A percentile compares a stretch with the other conserved stretches of the same genome.
phyloP scores from a whole-genome alignment of 2,888 invertebrate species.

The Eubasilissa splendida region DNA sequence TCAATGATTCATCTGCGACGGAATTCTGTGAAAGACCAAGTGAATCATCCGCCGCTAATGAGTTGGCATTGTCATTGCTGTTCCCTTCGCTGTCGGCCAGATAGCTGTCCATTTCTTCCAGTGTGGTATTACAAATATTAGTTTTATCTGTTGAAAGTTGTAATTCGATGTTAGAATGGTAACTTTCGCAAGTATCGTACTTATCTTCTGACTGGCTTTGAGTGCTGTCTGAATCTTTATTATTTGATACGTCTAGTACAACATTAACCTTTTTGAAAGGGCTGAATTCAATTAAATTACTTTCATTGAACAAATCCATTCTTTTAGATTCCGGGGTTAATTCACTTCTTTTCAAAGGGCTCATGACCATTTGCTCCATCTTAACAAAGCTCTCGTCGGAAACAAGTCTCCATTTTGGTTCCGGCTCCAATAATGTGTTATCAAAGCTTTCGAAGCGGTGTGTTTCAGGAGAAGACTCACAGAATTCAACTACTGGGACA shows the following conservation, averaged over 20 bases:
- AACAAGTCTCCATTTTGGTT: constrained; percentile 44
- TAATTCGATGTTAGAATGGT: constrained; percentile 21
- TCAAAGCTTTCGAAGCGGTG: constrained; percentile 40
- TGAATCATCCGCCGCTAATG: background rate
- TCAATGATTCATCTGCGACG: constrained; percentile 41
- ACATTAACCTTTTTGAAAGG: constrained; percentile 12
- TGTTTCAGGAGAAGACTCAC: constrained; percentile 45
- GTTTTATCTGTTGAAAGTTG: background rate
- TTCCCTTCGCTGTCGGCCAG: constrained; percentile 7
- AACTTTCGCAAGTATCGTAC: constrained; percentile 39
- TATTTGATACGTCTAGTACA: constrained; percentile 14
- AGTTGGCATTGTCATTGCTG: background rate
- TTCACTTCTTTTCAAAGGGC: constrained; percentile 12
- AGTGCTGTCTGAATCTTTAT: background rate
- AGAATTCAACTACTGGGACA: constrained; percentile 38
- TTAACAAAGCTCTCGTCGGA: constrained; percentile 56
- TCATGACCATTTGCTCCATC: constrained; percentile 52
- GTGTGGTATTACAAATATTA: constrained; percentile 13
- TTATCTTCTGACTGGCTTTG: constrained; percentile 15
- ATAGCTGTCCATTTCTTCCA: constrained; percentile 21
- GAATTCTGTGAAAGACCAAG: constrained; percentile 9
- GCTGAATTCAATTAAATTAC: constrained; percentile 39
- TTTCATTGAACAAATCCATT: constrained; percentile 16
- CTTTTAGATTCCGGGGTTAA: background rate
- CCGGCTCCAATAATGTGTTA: constrained; percentile 39